A percentile compares a stretch with the other conserved stretches of the same genome.
These are phyloP conservation scores for Chymomyza caudatula DNA, from an alignment of 2,888 invertebrate species.

Conservation along the genomic window DNA sequence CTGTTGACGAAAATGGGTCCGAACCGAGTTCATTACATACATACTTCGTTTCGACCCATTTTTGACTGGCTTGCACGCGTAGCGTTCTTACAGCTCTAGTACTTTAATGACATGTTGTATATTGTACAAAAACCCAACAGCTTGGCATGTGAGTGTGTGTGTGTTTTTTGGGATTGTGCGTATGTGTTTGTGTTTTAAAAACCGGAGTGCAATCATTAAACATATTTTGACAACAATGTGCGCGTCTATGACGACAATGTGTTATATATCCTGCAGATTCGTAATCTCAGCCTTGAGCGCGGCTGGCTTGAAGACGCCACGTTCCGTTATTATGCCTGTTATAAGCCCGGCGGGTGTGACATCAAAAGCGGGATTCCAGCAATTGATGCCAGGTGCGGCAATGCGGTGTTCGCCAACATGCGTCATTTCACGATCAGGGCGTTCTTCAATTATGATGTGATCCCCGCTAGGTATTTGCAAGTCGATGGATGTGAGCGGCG, in stretches of 20 bases:
- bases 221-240: conserved; percentile 33
- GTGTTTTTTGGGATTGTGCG: conserved; percentile 20
- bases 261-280: conserved; percentile 58
- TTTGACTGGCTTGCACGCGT: not conserved
- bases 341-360: conserved; percentile 96
- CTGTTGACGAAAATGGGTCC: not conserved
- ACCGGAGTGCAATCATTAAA: conserved; percentile 55
- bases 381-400: conserved; percentile 92
- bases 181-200: conserved; percentile 23
- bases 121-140: not conserved
- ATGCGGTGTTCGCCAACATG: conserved; percentile 91
- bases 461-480: conserved; percentile 87
- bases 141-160: conserved; percentile 5
- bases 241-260: conserved; percentile 14
- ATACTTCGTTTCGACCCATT: not conserved
- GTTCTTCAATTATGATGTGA: conserved; percentile 94
- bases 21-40: not conserved
- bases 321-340: conserved; percentile 95
- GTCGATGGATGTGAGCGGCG: conserved; percentile 95
- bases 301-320: conserved; percentile 88
- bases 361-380: conserved; percentile 99
- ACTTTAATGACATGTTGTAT: not conserved
- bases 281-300: conserved; percentile 73
- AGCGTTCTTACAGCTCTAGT: not conserved
- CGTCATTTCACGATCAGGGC: conserved; percentile 94